These are phyloP conservation scores for Aurelia sp. DNA, from an alignment of 30 jellyfish, hydroid and myxozoan species.

Conservation along the genomic window DNA sequence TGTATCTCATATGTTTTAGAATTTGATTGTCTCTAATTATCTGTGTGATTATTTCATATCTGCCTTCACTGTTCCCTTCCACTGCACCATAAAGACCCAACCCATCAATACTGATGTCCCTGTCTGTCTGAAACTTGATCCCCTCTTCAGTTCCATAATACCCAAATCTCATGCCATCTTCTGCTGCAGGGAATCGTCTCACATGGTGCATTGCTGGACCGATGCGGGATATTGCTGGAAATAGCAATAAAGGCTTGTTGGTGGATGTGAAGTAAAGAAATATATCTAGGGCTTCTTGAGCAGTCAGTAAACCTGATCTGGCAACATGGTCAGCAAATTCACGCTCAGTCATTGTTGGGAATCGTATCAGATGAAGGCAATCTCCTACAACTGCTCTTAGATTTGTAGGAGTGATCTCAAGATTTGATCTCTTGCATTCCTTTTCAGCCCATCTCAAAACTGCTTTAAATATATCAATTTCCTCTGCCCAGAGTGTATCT, in stretches of 20 bases:
- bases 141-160: slow-evolving; percentile 82
- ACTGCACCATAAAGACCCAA: slow-evolving; percentile 79
- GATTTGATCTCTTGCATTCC: slow-evolving; percentile 51
- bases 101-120: slow-evolving; percentile 73
- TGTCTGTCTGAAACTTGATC: slow-evolving; percentile 69
- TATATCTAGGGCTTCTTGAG: slow-evolving; percentile 67
- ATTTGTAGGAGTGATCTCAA: slow-evolving; percentile 35
- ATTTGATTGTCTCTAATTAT: slow-evolving; percentile 70
- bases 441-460: slow-evolving; percentile 75
- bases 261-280: slow-evolving; percentile 71
- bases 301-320: slow-evolving; percentile 57
- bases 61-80: slow-evolving; percentile 76
- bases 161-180: slow-evolving; percentile 84
- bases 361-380: slow-evolving; percentile 62
- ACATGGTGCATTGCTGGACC: slow-evolving; percentile 88
- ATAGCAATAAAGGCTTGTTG: slow-evolving; percentile 47
- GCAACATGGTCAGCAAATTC: slow-evolving; percentile 87
- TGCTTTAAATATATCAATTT: slow-evolving; percentile 74
- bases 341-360: slow-evolving; percentile 80
- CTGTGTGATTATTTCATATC: slow-evolving; percentile 72
- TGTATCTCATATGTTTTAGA: slow-evolving; percentile 68
- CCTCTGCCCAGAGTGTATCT: slow-evolving; percentile 84
- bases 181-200: slow-evolving; percentile 80
- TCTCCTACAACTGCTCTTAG: slow-evolving; percentile 53
- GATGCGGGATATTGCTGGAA: slow-evolving; percentile 67